Evolutionary conservation across 2,113 vertebrate species (phyloP), one percentile per base, ranked within the genome.

Genomic region (Daphoenositta chrysoptera): DNA sequence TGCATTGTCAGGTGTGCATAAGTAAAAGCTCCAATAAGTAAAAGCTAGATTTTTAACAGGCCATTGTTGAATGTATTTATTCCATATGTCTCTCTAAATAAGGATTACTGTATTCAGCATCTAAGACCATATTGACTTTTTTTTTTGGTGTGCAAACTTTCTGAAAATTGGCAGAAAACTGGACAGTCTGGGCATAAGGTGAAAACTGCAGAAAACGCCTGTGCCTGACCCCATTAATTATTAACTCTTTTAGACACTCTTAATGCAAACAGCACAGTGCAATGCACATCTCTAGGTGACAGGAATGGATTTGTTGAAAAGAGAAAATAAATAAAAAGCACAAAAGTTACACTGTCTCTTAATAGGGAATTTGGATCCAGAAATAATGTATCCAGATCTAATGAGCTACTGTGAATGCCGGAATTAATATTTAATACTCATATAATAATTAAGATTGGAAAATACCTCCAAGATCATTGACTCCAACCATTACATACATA

Each of bases 81-180:
- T 60, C 13, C 20, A 24, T 42, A 7, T 69, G 51, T 28, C 20
- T 69, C 27, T 54, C 39, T 85, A 75, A 76, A 45, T 79, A 75
- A 60, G 23, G 4, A 56, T 82, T 75, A 56, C 14, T 64, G 5
- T 35, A 86, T 79, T 80, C 26, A 76, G 9, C 14, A 56, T 35
- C 27, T 56, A 7, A 40, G 13, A 91, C 6, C 18, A 69, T 37
- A 68, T 6, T 27, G 30, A 8, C 39, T 42, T 42, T 24, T 53
- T 39, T 28, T 51, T 77, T 30, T 33, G 4, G 8, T 31, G 22
- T 9, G 7, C 0, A 0, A 69, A 19, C 6, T 58, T 61, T 47
- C 30, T 75, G 42, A 84, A 89, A 77, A 39, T 33, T 80, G 33
- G 5, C 13, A 73, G 68, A 73, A 82, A 87, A 45, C 19, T 31